Evolutionary conservation across 1,140 invertebrate genomes (phyloP).

Genomic region (Drosophila cardini): DNA sequence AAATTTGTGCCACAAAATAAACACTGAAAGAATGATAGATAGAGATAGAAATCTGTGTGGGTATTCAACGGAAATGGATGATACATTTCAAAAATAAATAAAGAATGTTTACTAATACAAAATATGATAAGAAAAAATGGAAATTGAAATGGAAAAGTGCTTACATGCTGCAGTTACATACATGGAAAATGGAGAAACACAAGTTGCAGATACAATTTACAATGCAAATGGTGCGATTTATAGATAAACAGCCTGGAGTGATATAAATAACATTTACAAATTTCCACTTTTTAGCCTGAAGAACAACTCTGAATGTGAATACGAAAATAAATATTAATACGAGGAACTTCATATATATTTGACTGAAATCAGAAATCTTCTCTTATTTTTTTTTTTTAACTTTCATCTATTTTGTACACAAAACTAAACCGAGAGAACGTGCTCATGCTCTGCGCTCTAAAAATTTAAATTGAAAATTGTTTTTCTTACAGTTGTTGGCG

Average conservation of each 20-base stretch:
- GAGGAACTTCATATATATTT: slow-evolving; percentile 13
- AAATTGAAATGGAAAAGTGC: slow-evolving; percentile 55
- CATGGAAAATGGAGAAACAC: slow-evolving; percentile 16
- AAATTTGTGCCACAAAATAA: slow-evolving; percentile 58
- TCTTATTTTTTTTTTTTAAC: no score
- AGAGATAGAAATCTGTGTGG: slow-evolving; percentile 23
- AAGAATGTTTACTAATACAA: slow-evolving; percentile 75
- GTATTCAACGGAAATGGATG: slow-evolving; percentile 64
- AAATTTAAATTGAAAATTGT: slow-evolving; percentile 80
- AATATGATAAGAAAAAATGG: slow-evolving; percentile 38
- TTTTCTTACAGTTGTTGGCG: slow-evolving; percentile 69
- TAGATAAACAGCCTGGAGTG: slow-evolving; percentile 34
- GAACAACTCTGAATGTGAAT: slow-evolving; percentile 6
- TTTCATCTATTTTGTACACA: slow-evolving; percentile 48
- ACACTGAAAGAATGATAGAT: slow-evolving; percentile 1
- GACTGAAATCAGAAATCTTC: slow-evolving; percentile 29
- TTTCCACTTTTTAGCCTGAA: slow-evolving; percentile 12
- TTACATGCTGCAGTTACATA: slow-evolving; percentile 66
- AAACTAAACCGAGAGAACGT: slow-evolving; percentile 15
- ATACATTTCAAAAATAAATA: slow-evolving; percentile 63
- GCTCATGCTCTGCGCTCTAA: slow-evolving; percentile 57
- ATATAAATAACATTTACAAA: slow-evolving; percentile 24
- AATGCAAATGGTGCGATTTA: slow-evolving; percentile 68
- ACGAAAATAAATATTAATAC: not conserved
- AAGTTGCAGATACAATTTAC: slow-evolving; percentile 44